phyloP scores from a whole-genome alignment of 2,113 vertebrate genomes.

The Platysteira castanea region DNA sequence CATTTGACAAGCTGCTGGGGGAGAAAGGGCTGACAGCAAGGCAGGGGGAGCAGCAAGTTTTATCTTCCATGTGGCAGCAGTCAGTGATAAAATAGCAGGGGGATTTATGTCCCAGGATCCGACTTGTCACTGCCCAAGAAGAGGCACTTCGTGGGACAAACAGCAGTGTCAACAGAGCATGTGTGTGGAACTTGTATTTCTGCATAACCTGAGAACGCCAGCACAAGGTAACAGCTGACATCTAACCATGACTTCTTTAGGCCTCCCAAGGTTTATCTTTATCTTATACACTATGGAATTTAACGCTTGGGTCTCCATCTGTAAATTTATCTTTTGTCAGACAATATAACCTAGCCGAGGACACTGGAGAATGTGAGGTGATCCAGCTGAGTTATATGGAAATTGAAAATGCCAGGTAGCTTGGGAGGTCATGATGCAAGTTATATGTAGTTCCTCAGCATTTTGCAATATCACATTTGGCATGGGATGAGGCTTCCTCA shows the following conservation, averaged over 20 bases:
- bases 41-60: not conserved
- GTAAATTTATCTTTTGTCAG: not conserved
- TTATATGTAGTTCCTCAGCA: not conserved
- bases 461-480: not conserved
- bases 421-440: not conserved
- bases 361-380: not conserved
- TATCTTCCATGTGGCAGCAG: not conserved
- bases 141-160: not conserved
- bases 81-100: not conserved
- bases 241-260: not conserved
- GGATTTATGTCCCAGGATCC: not conserved
- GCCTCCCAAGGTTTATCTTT: not conserved
- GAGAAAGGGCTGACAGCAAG: not conserved
- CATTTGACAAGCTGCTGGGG: not conserved
- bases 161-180: not conserved
- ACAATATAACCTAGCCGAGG: not conserved
- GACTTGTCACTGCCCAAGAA: not conserved
- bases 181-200: not conserved
- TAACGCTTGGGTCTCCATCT: not conserved
- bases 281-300: not conserved
- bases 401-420: not conserved
- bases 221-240: accelerated
- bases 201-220: not conserved
- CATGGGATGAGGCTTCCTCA: not conserved
- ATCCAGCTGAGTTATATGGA: not conserved